phyloP scores from a whole-genome alignment of 2,888 invertebrate genomes.

The Prionchulus punctatus region DNA sequence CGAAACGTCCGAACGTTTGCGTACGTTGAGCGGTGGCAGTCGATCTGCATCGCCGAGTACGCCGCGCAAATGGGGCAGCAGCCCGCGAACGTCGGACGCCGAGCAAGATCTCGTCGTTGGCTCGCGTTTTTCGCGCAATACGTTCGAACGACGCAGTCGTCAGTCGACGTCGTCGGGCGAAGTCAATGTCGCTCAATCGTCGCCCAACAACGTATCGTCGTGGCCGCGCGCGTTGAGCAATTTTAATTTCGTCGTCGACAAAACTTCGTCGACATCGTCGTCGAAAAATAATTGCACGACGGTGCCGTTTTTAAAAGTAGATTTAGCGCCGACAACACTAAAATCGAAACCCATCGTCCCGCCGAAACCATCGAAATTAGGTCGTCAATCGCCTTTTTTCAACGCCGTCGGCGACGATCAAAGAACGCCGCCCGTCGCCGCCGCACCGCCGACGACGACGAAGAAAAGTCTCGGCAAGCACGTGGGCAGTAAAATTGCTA shows the following conservation, averaged over 20 bases:
- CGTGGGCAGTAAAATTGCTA: constrained; percentile 2
- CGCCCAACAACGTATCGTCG: too few relatives aligned
- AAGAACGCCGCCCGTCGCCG: too few relatives aligned
- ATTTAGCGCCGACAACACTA: not conserved
- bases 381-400: too few relatives aligned
- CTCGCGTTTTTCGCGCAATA: not conserved
- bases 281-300: too few relatives aligned
- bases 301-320: too few relatives aligned
- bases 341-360: not conserved
- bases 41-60: not conserved
- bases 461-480: not conserved
- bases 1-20: not conserved
- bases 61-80: not conserved
- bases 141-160: too few relatives aligned
- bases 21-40: not conserved
- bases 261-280: too few relatives aligned
- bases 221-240: too few relatives aligned
- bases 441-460: not conserved
- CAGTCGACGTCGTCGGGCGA: not conserved
- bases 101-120: not conserved
- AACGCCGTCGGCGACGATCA: too few relatives aligned
- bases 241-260: too few relatives aligned
- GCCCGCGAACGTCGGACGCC: not conserved
- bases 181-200: too few relatives aligned
- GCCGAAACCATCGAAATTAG: not conserved